A percentile compares a stretch with the other conserved stretches of the same genome.
Conservation (phyloP, 2,797 vertebrate genomes). For the Eulemur mongoz region DNA sequence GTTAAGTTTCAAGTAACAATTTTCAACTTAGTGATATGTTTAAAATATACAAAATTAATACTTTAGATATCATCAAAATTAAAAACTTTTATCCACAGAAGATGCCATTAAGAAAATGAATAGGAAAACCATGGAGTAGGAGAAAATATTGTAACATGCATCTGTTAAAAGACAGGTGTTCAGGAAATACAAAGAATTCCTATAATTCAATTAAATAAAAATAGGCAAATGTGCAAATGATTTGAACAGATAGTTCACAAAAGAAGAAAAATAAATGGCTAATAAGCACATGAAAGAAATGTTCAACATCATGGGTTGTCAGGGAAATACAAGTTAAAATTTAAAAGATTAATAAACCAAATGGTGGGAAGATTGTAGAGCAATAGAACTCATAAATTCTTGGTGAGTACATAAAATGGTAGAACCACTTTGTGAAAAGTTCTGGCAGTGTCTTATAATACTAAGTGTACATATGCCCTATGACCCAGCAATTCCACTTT, state of each 20-base stretch:
- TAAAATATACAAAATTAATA: not conserved
- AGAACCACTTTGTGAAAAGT: not conserved
- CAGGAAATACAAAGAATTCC: not conserved
- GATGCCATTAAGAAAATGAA: not conserved
- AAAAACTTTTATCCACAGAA: not conserved
- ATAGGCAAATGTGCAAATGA: not conserved
- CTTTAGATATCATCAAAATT: not conserved
- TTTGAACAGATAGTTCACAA: not conserved
- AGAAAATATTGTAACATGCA: not conserved
- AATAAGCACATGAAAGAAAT: not conserved
- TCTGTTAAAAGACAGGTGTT: not conserved
- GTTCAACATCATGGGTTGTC: not conserved
- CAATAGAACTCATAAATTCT: not conserved
- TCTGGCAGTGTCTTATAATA: not conserved
- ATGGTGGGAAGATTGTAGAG: not conserved
- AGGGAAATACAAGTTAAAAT: not conserved
- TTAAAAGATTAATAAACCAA: not conserved
- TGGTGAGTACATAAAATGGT: not conserved
- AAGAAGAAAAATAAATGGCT: not conserved
- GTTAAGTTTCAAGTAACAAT: not conserved
- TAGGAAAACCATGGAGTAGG: not conserved
- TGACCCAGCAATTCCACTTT: not conserved
- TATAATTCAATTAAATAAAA: not conserved
- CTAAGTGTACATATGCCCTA: not conserved
- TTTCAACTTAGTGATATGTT: not conserved